Evolutionary conservation across 2,113 vertebrate genomes (phyloP).

Genomic region (Gobius niger): DNA sequence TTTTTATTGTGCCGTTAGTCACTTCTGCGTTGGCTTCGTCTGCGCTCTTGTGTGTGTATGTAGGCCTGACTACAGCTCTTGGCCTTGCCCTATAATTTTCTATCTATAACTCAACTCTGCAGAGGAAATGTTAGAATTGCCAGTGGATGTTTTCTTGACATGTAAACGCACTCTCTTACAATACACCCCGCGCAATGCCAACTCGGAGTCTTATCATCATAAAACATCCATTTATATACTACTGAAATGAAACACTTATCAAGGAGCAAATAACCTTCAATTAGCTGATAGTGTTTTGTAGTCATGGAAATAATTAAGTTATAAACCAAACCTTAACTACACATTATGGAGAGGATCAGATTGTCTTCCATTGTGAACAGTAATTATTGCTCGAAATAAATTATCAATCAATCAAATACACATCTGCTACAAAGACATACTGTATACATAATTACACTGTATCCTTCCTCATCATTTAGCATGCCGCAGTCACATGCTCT

Average conservation of each 20-base stretch:
- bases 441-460: too few species aligned
- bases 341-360: too few species aligned
- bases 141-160: conserved; percentile 42
- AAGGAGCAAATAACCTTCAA: too few species aligned
- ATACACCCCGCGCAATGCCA: conserved; percentile 31
- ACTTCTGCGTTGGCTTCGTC: background rate
- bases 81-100: conserved; percentile 75
- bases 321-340: too few species aligned
- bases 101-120: conserved; percentile 73
- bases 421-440: too few species aligned
- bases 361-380: too few species aligned
- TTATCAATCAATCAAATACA: too few species aligned
- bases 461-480: background rate
- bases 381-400: too few species aligned
- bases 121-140: conserved; percentile 39
- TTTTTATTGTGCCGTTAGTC: conserved; percentile 5
- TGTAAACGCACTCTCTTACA: conserved; percentile 19
- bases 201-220: conserved; percentile 2
- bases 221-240: conserved; percentile 1
- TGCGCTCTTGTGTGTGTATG: conserved; percentile 21
- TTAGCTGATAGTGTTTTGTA: too few species aligned
- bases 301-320: too few species aligned
- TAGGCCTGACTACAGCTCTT: conserved; percentile 46
- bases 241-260: background rate
- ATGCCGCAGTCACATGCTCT: conserved; percentile 45